These are phyloP conservation scores for Papilio helenus DNA, from an alignment of 1,140 invertebrate genomes.

Conservation along the genomic window DNA sequence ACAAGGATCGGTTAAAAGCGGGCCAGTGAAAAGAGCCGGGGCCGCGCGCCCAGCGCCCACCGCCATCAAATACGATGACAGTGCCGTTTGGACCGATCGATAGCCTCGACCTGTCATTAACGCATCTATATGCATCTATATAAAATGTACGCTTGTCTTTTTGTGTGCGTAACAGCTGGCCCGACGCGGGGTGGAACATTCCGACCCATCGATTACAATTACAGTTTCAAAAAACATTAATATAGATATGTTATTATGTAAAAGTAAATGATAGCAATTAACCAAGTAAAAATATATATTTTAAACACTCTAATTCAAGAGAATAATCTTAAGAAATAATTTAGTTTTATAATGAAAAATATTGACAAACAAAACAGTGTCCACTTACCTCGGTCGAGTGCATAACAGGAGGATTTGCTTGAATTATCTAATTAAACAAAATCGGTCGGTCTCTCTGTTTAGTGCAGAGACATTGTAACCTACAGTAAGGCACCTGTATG, in stretches of 20 bases:
- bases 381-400: slow-evolving; percentile 1
- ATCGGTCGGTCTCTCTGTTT: slow-evolving; percentile 13
- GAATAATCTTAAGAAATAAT: neutral
- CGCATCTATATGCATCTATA: slow-evolving; percentile 34
- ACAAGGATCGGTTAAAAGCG: neutral
- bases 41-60: neutral
- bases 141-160: slow-evolving; percentile 18
- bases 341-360: neutral
- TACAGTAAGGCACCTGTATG: neutral
- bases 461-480: slow-evolving; percentile 12
- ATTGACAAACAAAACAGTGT: neutral
- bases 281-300: neutral
- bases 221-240: neutral
- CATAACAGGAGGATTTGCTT: slow-evolving; percentile 11
- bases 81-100: slow-evolving; percentile 40
- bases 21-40: neutral
- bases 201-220: neutral
- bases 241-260: neutral
- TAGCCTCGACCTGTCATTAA: slow-evolving; percentile 41
- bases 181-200: neutral
- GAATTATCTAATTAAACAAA: slow-evolving; percentile 20
- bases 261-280: neutral
- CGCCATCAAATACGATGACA: slow-evolving; percentile 45
- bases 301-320: neutral
- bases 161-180: slow-evolving; percentile 24